These are phyloP conservation scores for Diploscapter pachys DNA, from an alignment of 1,140 invertebrate species.

Conservation along the genomic window DNA sequence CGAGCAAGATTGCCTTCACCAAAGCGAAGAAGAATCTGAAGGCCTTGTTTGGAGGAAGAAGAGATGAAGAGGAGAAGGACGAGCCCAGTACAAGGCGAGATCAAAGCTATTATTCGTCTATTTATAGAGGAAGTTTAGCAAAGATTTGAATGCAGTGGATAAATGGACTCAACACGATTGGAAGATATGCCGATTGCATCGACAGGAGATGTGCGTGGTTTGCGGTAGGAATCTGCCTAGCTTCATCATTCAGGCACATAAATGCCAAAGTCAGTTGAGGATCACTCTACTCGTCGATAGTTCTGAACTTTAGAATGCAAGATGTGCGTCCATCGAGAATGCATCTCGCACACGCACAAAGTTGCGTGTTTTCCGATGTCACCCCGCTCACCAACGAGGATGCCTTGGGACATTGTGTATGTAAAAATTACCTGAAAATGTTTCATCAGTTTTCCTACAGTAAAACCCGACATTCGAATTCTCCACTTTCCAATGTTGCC, in stretches of 20 bases:
- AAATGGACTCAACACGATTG: conserved; percentile 43
- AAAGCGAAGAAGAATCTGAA: conserved; percentile 60
- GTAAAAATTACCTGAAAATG: no score
- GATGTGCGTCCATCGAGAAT: conserved; percentile 79
- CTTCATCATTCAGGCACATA: conserved; percentile 74
- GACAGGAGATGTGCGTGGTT: conserved; percentile 74
- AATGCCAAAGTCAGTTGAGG: conserved; percentile 67
- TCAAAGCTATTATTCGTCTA: conserved; percentile 3
- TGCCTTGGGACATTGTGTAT: conserved; percentile 30
- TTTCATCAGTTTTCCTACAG: no score
- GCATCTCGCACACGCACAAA: conserved; percentile 58
- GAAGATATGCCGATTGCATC: conserved; percentile 59
- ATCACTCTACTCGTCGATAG: not conserved
- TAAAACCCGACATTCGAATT: conserved; percentile 60
- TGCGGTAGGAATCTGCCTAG: conserved; percentile 74
- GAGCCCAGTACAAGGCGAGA: conserved; percentile 31
- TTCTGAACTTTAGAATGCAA: conserved; percentile 69
- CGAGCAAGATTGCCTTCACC: conserved; percentile 41
- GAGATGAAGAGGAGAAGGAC: conserved; percentile 38
- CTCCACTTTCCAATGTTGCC: conserved; percentile 56
- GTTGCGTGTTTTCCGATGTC: conserved; percentile 53
- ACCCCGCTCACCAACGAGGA: conserved; percentile 28
- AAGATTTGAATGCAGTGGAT: conserved; percentile 3
- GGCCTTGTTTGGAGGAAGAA: conserved; percentile 43
- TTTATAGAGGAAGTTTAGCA: no score